Percentiles rank a stretch among this genome's conserved stretches.
Evolutionary conservation across 2,113 vertebrate species (phyloP).

Genomic region (Otocyon megalotis): DNA sequence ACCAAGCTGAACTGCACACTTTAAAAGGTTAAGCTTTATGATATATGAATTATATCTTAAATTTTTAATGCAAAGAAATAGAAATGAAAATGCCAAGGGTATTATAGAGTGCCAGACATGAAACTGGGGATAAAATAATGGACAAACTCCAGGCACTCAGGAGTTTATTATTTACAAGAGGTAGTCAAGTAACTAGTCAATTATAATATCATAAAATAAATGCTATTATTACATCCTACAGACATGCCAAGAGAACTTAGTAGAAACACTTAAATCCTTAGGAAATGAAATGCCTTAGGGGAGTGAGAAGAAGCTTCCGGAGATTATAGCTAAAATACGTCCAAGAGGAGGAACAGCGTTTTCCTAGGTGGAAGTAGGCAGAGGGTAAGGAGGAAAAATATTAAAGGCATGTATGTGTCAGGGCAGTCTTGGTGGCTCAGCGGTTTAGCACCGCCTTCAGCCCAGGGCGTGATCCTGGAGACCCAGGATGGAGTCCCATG

Average conservation of each 20-base stretch:
- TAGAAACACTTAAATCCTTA: slow-evolving; percentile 13
- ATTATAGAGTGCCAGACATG: neutral
- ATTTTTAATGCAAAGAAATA: slow-evolving; percentile 8
- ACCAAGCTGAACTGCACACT: neutral
- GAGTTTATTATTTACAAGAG: neutral
- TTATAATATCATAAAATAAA: neutral
- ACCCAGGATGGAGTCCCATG: too few species aligned
- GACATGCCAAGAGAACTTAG: neutral
- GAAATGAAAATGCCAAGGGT: neutral
- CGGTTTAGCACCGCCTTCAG: too few species aligned
- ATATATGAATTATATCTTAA: neutral
- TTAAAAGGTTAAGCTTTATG: neutral
- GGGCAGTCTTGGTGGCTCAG: too few species aligned
- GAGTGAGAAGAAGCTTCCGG: neutral
- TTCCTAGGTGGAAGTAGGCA: neutral
- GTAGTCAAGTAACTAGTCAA: slow-evolving; percentile 16
- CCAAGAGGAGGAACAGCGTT: neutral
- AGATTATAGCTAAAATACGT: neutral
- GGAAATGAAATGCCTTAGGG: neutral
- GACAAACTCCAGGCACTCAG: neutral
- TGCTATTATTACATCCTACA: neutral
- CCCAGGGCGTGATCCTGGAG: too few species aligned
- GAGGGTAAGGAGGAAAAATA: neutral
- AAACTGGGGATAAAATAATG: neutral
- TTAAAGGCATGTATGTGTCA: neutral